Base-by-base conservation (phyloP, 2,113 vertebrate species). In the Gyps fulvus region DNA sequence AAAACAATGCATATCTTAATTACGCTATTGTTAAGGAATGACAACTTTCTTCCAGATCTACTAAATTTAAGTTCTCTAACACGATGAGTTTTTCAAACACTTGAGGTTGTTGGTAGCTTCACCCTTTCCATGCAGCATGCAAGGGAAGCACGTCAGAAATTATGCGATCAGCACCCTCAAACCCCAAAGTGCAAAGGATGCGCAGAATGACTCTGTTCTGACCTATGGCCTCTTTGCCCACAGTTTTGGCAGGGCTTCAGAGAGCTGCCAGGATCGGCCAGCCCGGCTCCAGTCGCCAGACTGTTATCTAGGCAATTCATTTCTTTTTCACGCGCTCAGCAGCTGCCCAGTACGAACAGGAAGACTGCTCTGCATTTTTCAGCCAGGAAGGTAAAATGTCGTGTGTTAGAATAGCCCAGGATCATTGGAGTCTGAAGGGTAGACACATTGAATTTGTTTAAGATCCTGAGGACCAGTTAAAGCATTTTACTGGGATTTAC, bases 121-220 rank as follows among this genome's bases (percentile, higher is more conserved):
- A 16, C 0, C 18, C 45, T 27, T 25, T 36, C 27, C 21, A 12
- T 4, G 8, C n/a, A 15, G 59, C 13, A 9, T 1, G 19, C 16
- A 10, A 12, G 9, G 36, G 45, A 38, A 27, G 40, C 5, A 5
- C 0, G 0, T 40, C 8, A 40, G 50, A 17, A 34, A 26, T 3
- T 7, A 12, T 2, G 4, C 1, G 7, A 16, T 4, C 22, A 13
- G 4, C 22, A 20, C 16, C 22, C 50, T 26, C 14, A 9, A 36
- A 23, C 7, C 34, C 58, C 2, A 1, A 2, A 6, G n/a, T 3
- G 9, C 15, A 12, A 45, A 32, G 16, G 42, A 36, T 10, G n/a
- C 0, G 2, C 11, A 16, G 59, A 27, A 54, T 1, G 1, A 7
- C 5, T 32, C 36, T 14, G 31, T 6, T 42, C 40, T 4, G 13